Evolutionary conservation across 1,140 invertebrate species (phyloP).

Genomic region (Amphibalanus amphitrite): DNA sequence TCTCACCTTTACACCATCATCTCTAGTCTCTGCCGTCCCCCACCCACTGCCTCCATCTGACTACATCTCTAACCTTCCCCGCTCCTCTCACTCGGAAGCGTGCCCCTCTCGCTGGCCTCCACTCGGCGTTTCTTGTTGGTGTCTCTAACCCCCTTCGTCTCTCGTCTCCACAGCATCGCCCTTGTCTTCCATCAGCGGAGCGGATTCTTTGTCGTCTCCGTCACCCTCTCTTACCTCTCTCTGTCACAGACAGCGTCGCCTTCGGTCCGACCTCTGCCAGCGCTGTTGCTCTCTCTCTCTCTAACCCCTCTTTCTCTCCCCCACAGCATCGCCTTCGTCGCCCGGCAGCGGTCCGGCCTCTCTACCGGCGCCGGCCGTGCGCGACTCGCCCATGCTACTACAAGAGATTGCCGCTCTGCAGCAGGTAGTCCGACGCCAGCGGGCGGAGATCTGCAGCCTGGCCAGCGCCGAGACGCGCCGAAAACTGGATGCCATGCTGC

Average conservation of each 20-base stretch:
- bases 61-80: no score
- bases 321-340: background rate
- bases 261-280: no score
- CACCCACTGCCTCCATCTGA: no score
- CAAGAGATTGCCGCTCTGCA: conserved; percentile 22
- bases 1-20: background rate
- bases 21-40: conserved; percentile 8
- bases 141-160: conserved; percentile 8
- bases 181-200: no score
- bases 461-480: background rate
- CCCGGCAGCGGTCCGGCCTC: conserved; percentile 10
- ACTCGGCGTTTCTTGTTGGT: conserved; percentile 9
- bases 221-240: conserved; percentile 9
- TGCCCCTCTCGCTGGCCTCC: conserved; percentile 10
- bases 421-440: conserved; percentile 19
- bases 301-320: no score
- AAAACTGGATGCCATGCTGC: background rate
- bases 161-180: no score
- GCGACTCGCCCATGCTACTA: conserved; percentile 21
- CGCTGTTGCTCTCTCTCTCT: no score
- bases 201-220: background rate
- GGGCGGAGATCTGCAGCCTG: background rate
- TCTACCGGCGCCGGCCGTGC: conserved; percentile 12
- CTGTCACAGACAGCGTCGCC: no score
- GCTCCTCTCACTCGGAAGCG: no score